These are phyloP conservation scores for Strigamia maritima DNA, from an alignment of 2,888 invertebrate species.

Conservation along the genomic window DNA sequence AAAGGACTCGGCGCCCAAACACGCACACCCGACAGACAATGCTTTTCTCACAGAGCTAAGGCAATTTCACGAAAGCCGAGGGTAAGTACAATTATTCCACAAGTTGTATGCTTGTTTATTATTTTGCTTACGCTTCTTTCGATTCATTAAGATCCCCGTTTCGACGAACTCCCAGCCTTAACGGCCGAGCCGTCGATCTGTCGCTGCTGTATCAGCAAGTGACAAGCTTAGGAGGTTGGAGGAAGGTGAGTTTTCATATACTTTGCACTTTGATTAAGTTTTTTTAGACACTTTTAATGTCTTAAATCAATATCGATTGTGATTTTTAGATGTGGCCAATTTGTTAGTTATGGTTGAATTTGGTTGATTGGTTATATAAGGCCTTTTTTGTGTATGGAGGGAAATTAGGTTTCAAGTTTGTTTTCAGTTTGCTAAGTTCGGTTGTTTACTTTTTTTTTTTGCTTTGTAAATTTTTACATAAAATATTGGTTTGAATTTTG, in stretches of 20 bases:
- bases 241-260: slow-evolving; percentile 67
- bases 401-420: no score
- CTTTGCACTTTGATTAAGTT: not conserved
- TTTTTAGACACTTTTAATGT: slow-evolving; percentile 44
- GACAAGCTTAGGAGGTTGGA: slow-evolving; percentile 87
- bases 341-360: no score
- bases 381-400: no score
- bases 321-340: no score
- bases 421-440: no score
- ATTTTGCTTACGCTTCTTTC: slow-evolving; percentile 36
- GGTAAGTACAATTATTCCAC: slow-evolving; percentile 62
- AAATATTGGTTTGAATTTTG: no score
- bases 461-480: no score
- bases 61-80: slow-evolving; percentile 85
- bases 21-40: slow-evolving; percentile 57
- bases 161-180: slow-evolving; percentile 72
- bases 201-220: slow-evolving; percentile 87
- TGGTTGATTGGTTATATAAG: no score
- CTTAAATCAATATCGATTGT: not conserved
- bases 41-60: slow-evolving; percentile 78
- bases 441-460: no score
- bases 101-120: slow-evolving; percentile 31
- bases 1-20: slow-evolving; percentile 15
- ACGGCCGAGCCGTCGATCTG: slow-evolving; percentile 87
- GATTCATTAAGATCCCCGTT: slow-evolving; percentile 61